phyloP scores from a whole-genome alignment of 2,888 invertebrate species.

The Bombyx huttoni region DNA sequence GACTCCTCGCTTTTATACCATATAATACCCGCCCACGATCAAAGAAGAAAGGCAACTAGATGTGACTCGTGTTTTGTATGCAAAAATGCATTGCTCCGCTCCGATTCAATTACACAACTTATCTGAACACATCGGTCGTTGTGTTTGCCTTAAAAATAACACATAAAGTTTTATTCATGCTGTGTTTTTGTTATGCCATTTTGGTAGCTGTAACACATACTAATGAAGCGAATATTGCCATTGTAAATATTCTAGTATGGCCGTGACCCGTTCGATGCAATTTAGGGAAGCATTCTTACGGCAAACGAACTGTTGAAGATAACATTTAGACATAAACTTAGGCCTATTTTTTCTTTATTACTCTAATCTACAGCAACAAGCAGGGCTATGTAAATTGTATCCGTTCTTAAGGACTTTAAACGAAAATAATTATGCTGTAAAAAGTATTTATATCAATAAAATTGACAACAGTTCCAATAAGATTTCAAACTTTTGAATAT shows the following conservation, averaged over 20 bases:
- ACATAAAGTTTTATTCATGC: neutral
- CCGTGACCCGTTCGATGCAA: neutral
- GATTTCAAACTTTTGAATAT: too few species aligned
- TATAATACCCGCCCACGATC: conserved; percentile 45
- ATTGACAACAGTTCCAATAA: too few species aligned
- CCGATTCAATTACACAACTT: neutral
- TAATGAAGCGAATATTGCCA: neutral
- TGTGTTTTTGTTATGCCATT: neutral
- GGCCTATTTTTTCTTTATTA: too few species aligned
- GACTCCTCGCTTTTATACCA: conserved; percentile 49
- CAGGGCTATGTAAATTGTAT: too few species aligned
- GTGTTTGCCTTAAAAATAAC: neutral
- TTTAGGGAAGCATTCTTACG: neutral
- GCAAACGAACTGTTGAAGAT: neutral
- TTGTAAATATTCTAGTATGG: neutral
- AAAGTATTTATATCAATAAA: too few species aligned
- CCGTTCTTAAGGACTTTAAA: too few species aligned
- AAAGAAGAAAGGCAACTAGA: conserved; percentile 46
- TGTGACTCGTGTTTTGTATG: conserved; percentile 21
- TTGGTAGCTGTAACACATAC: neutral
- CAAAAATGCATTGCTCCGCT: conserved; percentile 5
- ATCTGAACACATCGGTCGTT: neutral
- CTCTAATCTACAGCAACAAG: too few species aligned
- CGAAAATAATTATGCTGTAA: too few species aligned
- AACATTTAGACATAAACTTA: neutral